Conservation (phyloP, 2,113 vertebrate species). For the Myanophis thanlyinensis region DNA sequence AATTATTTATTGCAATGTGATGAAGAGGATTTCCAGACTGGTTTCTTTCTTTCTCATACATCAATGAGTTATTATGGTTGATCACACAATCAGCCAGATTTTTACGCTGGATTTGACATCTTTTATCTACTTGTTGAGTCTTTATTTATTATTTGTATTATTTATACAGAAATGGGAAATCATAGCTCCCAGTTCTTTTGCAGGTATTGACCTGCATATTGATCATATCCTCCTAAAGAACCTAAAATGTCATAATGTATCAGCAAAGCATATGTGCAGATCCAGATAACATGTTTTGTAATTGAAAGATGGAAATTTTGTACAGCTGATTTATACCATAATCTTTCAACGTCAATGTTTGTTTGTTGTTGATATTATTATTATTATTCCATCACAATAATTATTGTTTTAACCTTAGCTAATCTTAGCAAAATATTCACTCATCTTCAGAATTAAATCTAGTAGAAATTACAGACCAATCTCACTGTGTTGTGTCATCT, state of each 20-base stretch:
- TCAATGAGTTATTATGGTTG: not conserved
- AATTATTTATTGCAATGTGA: constrained; percentile 12
- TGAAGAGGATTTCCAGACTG: not conserved
- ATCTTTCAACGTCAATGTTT: not conserved
- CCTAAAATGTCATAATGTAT: not conserved
- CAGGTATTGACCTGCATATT: not conserved
- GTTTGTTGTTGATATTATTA: not conserved
- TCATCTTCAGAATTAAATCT: not conserved
- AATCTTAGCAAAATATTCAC: not conserved
- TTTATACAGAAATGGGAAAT: not conserved
- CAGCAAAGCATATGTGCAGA: not conserved
- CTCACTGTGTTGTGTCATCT: too few relatives aligned
- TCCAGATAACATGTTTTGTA: not conserved
- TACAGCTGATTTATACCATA: not conserved
- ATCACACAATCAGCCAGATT: not conserved
- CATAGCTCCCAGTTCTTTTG: not conserved
- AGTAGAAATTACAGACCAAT: too few relatives aligned
- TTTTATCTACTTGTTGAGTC: not conserved
- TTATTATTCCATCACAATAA: not conserved
- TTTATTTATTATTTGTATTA: not conserved
- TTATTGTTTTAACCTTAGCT: not conserved
- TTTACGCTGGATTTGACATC: not conserved
- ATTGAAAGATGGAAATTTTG: not conserved
- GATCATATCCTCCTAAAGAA: not conserved
- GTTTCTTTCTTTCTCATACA: not conserved